Percentiles rank a stretch among this genome's conserved stretches.
These are phyloP conservation scores for Panopea generosa DNA, from an alignment of 2,888 invertebrate genomes.

Conservation along the genomic window DNA sequence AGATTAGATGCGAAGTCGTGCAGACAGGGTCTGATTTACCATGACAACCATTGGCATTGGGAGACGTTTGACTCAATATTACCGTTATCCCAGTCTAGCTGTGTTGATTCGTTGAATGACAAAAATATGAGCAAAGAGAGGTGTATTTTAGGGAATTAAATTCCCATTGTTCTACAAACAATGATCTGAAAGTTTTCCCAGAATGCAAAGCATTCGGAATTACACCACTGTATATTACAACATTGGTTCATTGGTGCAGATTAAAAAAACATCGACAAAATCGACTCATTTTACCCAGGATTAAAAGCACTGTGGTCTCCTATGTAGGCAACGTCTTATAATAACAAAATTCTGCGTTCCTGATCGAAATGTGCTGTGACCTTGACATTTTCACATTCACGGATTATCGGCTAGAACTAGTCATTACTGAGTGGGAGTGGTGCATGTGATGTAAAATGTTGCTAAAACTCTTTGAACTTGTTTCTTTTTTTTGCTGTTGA, in stretches of 20 bases:
- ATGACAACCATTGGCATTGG: background rate
- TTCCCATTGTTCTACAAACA: conserved; percentile 36
- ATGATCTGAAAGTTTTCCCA: conserved; percentile 21
- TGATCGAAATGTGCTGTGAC: background rate
- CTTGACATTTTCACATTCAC: conserved; percentile 12
- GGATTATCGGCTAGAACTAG: conserved; percentile 48
- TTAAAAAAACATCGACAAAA: conserved; percentile 12
- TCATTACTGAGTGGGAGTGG: conserved; percentile 37
- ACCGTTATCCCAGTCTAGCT: no score
- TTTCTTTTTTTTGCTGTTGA: conserved; percentile 65
- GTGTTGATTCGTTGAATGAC: no score
- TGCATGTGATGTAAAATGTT: conserved; percentile 30
- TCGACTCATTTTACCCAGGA: conserved; percentile 2
- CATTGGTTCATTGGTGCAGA: conserved; percentile 46
- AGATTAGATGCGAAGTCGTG: background rate
- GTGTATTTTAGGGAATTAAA: conserved; percentile 58
- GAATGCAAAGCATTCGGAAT: conserved; percentile 38
- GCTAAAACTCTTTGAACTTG: conserved; percentile 29
- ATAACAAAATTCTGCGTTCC: no score
- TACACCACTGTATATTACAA: conserved; percentile 22
- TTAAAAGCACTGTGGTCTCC: background rate
- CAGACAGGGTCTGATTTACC: background rate
- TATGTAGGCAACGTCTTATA: background rate
- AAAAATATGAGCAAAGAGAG: background rate
- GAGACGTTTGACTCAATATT: no score